Evolutionary conservation across 2,888 invertebrate species (phyloP), one percentile per base, ranked within the genome.

Genomic region (Pterobdella sp.): DNA sequence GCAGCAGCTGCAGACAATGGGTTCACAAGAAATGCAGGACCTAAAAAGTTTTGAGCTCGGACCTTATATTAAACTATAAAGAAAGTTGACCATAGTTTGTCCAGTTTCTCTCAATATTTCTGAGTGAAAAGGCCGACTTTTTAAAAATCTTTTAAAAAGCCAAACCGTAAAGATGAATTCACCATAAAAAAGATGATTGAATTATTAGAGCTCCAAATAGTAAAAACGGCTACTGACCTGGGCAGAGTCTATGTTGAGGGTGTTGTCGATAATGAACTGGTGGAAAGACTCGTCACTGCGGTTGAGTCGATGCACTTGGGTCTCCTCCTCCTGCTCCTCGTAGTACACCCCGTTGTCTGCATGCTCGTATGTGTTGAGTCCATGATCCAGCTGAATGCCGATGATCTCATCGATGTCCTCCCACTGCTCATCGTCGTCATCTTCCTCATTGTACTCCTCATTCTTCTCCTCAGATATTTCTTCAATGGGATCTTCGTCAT

Each of bases 371-470:
- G 18, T 22, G 26, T 26, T 22, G n/a, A 65, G 4, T 10, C 69
- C 69, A 29, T 69, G 69, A 49, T 69, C 42, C 22, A 69, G 69
- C n/a, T 69, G 52, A 31, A 69, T 42, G 52, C 69, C 42, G 29
- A 69, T 52, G 14, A 52, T 52, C 32, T 49, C 69, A n/a, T 69
- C 69, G 14, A 69, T 69, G 32, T 69, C 69, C 32, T 69, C 69
- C 69, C 69, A 69, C 42, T 69, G 69, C 49, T 69, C 69, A 29
- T 69, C 69, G 37, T 69, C 69, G 31, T 69, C 69, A 29, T 69
- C 69, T 22, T 35, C 63, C 31, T 63, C 63, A 7, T 63, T 26
- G 7, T n/a, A 7, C 31, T 63, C 63, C 36, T 36, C 68, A 4
- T 31, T n/a, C n/a, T 37, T 37, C 3, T 37, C 68, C 18, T 66